A percentile compares a stretch with the other conserved stretches of the same genome.
These are phyloP conservation scores for Cactoblastis cactorum DNA, from an alignment of 2,888 invertebrate genomes.

Conservation along the genomic window DNA sequence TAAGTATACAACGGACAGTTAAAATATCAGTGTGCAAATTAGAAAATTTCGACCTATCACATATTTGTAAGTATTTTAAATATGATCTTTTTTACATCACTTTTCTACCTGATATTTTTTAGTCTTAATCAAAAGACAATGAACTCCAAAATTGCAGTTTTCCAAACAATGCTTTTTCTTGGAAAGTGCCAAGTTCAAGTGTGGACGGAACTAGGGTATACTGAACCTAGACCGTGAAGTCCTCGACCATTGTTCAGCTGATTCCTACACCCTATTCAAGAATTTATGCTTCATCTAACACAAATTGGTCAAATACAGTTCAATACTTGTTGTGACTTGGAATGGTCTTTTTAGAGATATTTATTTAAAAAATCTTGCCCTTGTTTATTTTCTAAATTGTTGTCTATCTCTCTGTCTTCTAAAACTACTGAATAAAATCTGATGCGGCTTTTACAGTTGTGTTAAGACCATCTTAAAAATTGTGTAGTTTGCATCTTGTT, in stretches of 20 bases:
- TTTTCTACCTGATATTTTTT: not conserved
- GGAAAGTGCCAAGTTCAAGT: conserved; percentile 28
- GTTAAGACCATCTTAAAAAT: too few relatives aligned
- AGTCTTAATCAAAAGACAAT: not conserved
- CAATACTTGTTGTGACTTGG: not conserved
- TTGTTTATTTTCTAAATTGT: too few relatives aligned
- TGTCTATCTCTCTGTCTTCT: too few relatives aligned
- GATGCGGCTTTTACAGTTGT: too few relatives aligned
- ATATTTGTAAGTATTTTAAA: too few relatives aligned
- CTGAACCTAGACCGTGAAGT: conserved; percentile 24
- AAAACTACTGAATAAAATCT: too few relatives aligned
- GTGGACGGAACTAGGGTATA: conserved; percentile 18
- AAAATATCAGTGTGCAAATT: too few relatives aligned
- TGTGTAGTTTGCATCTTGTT: too few relatives aligned
- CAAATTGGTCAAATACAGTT: conserved; percentile 7
- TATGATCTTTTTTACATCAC: too few relatives aligned
- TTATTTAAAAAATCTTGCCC: too few relatives aligned
- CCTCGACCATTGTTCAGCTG: conserved; percentile 25
- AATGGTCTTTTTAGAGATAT: conserved; percentile 1
- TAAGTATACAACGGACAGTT: too few relatives aligned
- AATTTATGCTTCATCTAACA: conserved; percentile 19
- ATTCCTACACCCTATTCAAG: conserved; percentile 10
- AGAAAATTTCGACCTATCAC: too few relatives aligned
- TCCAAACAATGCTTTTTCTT: conserved; percentile 16
- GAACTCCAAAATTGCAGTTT: conserved; percentile 1